Base-by-base conservation (phyloP, 1,140 invertebrate species). In the Apis laboriosa region DNA sequence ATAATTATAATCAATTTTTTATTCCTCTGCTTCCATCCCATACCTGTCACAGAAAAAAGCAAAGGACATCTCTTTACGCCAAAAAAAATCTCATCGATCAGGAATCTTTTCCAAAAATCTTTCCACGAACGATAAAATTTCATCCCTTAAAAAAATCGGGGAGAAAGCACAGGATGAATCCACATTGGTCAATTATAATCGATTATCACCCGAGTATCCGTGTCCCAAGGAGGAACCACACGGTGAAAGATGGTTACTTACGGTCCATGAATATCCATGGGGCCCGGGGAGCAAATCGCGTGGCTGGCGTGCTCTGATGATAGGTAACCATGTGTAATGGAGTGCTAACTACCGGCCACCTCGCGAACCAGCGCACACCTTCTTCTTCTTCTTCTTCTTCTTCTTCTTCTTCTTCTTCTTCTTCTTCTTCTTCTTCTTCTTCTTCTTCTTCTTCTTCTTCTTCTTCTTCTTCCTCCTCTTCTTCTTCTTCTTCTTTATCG, bases 311-410 rank as follows among this genome's bases (percentile, higher is more conserved):
- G 89, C 87, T 85, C 87, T 92, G 91, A 92, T 92, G 92, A 92
- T 92, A 91, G 92, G 90, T 91, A 90, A 92, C 88, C 90, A 90
- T 91, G 88, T 92, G 91, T 92, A 92, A 92, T 92, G 89, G 91
- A 91, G 92, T 92, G 92, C 88, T 92, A 92, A 92, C 92, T 92
- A 91, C 87, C 84, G 90, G 84, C 90, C 90, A 92, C 89, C 90
- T 92, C 88, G 90, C 89, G 87, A 90, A 92, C 88, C 88, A 90
- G 89, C 34, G 34, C 87, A 89, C 89, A 88, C 84, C 85, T 87
- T 88, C 71, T 24, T 72, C 80, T 55, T 43, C 61, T 15, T 28
- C 19, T 8, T 55, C 51, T 24, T 71, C 67, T 1, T n/a, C 21
- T 53, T 55, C 58, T 11, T n/a, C 60, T n/a, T 43, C 61, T 15